A percentile compares a stretch with the other conserved stretches of the same genome.
Evolutionary conservation across 2,113 vertebrate genomes (phyloP).

Genomic region (Malurus melanocephalus): DNA sequence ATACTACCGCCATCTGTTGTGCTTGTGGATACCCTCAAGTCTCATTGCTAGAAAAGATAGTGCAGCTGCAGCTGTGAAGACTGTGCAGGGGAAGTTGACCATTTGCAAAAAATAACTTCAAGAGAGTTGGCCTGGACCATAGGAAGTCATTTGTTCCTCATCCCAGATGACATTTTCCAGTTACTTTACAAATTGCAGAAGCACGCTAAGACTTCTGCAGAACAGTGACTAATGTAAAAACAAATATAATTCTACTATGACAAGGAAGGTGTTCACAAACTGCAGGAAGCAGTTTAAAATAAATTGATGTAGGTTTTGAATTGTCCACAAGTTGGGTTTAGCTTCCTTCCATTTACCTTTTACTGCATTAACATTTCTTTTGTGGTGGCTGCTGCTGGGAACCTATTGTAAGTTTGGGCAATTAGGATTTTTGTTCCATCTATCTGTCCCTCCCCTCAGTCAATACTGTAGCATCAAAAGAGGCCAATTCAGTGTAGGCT

Average conservation of each 20-base stretch:
- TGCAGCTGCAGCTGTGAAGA: slow-evolving; percentile 12
- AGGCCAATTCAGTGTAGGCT: slow-evolving; percentile 61
- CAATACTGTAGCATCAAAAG: slow-evolving; percentile 76
- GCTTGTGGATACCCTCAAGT: not conserved
- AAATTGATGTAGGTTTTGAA: slow-evolving; percentile 56
- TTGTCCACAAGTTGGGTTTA: slow-evolving; percentile 66
- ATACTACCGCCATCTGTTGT: slow-evolving; percentile 43
- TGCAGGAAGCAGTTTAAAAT: slow-evolving; percentile 61
- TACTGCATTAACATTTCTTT: slow-evolving; percentile 78
- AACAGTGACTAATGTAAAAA: slow-evolving; percentile 48
- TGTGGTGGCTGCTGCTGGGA: slow-evolving; percentile 72
- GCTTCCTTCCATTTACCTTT: slow-evolving; percentile 74
- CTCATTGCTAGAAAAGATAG: not conserved
- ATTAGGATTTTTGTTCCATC: slow-evolving; percentile 76
- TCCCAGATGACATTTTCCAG: slow-evolving; percentile 6
- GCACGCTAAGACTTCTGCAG: slow-evolving; percentile 24
- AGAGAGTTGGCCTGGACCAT: not conserved
- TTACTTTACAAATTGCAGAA: slow-evolving; percentile 50
- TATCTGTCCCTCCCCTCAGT: slow-evolving; percentile 71
- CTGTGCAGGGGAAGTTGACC: slow-evolving; percentile 5
- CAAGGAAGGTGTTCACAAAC: slow-evolving; percentile 53
- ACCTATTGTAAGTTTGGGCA: slow-evolving; percentile 78
- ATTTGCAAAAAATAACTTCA: slow-evolving; percentile 30
- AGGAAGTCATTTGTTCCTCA: slow-evolving; percentile 25
- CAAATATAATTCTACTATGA: slow-evolving; percentile 54